Evolutionary conservation across 30 jellyfish, hydroid and myxozoan species (phyloP), one percentile per base, ranked within the genome.

Genomic region (Sanderia malayensis): DNA sequence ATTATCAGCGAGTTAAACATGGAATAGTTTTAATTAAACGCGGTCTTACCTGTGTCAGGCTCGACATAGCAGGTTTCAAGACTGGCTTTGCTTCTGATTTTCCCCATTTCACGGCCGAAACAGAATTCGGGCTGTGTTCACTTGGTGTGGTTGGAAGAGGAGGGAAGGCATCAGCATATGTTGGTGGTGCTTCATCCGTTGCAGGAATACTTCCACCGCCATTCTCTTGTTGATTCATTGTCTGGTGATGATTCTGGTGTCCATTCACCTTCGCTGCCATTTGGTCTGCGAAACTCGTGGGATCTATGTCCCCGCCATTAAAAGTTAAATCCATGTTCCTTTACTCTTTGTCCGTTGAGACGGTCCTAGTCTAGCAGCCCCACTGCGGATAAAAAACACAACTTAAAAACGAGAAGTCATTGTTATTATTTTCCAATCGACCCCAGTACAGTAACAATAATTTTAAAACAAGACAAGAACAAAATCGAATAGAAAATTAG

Each of bases 151-250:
- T 58, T 37, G 95, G 94, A 21, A 90, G 90, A 21, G 97, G 97
- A 26, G 97, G 97, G 83, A 90, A 90, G n/a, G 97, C 97, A 58
- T 82, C 97, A 24, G 97, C 97, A 78, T 90, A 90, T 60, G 96
- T 90, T 71, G 97, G 97, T 11, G 88, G 87, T 41, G 84, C 88
- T 32, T 63, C 93, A 2, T 79, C 92, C 0, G 44, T 75, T 22
- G 29, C 88, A 18, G 25, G 62, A n/a, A n/a, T n/a, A n/a, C n/a
- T n/a, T n/a, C n/a, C n/a, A n/a, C n/a, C n/a, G n/a, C n/a, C n/a
- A 46, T 26, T 30, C 55, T 34, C 84, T 19, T 64, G 76, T 15
- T 24, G 19, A 13, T 46, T 15, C n/a, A n/a, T n/a, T n/a, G n/a
- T n/a, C n/a, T n/a, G n/a, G 31, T 73, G 84, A 70, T 82, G 83